Evolutionary conservation across 2,113 vertebrate species (phyloP), one percentile per base, ranked within the genome.

Genomic region (Ariopsis seemanni): DNA sequence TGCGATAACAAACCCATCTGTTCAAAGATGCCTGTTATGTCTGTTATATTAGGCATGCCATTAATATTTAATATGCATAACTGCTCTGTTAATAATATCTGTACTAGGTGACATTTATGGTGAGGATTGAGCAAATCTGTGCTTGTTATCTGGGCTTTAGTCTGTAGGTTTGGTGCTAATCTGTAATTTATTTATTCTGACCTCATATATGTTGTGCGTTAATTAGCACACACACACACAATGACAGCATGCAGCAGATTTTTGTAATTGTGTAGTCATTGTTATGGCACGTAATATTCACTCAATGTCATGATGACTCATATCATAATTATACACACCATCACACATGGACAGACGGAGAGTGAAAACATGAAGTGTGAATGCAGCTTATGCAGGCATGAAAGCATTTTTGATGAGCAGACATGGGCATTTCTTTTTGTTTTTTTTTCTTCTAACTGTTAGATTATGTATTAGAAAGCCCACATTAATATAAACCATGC

Each of bases 1-100:
- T 53, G 62, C 52, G 50, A 88, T 75, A 80, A 74, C 85, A 90
- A 87, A 5, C 55, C 81, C 84, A 90, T 88, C 80, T 90, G 87
- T 78, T 90, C 72, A 52, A 27, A 53, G 53, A 79, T 86, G 72
- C 72, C 74, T 80, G 72, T 67, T 90, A 88, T 74, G 53, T 67
- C 65, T 83, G 84, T 79, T 60, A 71, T 87, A 83, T 88, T 83
- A 75, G 87, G 72, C 80, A 69, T 52, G n/a, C 78, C 74, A 72
- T 69, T 84, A 84, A 88, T 83, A 79, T 88, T 81, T 86, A 57
- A 88, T 84, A 57, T 72, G 48, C 30, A 67, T 90, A 84, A 90
- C 84, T 88, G 89, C 12, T 83, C 69, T 78, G 60, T 79, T 83
- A 83, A 85, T 78, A 50, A 42, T 88, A 72, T 84, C 17, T 63